Evolutionary conservation across 2,888 invertebrate species (phyloP).

Genomic region (Caenorhabditis macrosperma): DNA sequence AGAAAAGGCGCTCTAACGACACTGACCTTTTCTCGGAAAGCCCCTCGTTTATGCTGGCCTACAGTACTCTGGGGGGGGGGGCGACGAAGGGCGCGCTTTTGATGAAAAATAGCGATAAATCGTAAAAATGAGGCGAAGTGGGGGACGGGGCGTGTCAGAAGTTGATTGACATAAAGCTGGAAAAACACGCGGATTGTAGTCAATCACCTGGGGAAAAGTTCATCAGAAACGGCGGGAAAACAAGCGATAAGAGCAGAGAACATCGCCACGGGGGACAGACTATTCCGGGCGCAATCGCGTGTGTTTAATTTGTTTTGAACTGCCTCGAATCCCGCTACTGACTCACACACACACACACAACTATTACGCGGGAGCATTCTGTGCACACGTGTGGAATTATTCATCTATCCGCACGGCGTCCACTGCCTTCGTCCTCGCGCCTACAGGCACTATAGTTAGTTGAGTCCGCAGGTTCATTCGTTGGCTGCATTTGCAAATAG

Average conservation of each 20-base stretch:
- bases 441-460: too few relatives aligned
- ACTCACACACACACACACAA: slow-evolving; percentile 9
- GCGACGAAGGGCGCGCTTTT: background rate
- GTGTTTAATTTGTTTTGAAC: slow-evolving; percentile 41
- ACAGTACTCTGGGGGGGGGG: background rate
- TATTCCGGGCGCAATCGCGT: slow-evolving; percentile 11
- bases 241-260: background rate
- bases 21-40: background rate
- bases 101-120: slow-evolving; percentile 28
- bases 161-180: slow-evolving; percentile 18
- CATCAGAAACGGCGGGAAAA: background rate
- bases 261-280: background rate
- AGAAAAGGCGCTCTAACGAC: background rate
- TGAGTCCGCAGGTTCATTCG: too few relatives aligned
- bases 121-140: background rate
- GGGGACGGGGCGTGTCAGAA: background rate
- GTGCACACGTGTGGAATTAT: slow-evolving; percentile 9
- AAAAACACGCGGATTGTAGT: background rate
- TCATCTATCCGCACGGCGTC: too few relatives aligned
- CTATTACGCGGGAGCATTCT: background rate
- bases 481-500: too few relatives aligned
- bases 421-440: too few relatives aligned
- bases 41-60: too few relatives aligned
- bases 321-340: background rate
- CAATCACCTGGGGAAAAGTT: slow-evolving; percentile 37